Conservation (phyloP, 1,140 invertebrate genomes). For the Heliconius melpomene region DNA sequence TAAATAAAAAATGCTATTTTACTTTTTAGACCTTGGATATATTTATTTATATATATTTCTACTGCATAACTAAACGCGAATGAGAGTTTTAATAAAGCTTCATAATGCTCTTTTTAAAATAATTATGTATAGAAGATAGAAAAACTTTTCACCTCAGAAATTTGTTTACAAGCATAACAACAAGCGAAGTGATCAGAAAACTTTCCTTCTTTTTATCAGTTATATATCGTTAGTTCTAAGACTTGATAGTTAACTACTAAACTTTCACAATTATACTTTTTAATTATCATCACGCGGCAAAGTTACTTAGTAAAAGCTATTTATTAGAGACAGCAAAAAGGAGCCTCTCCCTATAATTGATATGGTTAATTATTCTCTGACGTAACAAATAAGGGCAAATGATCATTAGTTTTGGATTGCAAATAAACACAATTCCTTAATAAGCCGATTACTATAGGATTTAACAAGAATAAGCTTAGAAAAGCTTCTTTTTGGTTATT, state of each 20-base stretch:
- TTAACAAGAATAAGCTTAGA: not conserved
- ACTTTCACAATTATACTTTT: not conserved
- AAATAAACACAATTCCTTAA: constrained; percentile 1
- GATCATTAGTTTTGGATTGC: not conserved
- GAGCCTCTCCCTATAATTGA: not conserved
- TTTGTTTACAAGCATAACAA: no score
- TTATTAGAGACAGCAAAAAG: not conserved
- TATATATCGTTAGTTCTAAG: not conserved
- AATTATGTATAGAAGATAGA: no score
- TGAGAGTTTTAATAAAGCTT: no score
- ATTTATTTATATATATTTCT: no score
- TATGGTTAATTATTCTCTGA: constrained; percentile 4
- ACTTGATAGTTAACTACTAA: not conserved
- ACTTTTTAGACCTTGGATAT: no score
- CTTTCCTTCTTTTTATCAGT: not conserved
- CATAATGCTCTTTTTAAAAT: no score
- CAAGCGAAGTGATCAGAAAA: no score
- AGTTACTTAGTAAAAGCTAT: not conserved
- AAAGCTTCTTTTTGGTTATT: not conserved
- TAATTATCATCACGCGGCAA: not conserved
- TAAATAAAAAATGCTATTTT: no score
- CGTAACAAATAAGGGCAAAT: not conserved
- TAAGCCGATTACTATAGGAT: not conserved
- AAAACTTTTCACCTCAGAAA: no score
- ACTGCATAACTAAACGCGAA: no score